Conservation (phyloP, 2,888 invertebrate species). For the Clepsis dumicolana region DNA sequence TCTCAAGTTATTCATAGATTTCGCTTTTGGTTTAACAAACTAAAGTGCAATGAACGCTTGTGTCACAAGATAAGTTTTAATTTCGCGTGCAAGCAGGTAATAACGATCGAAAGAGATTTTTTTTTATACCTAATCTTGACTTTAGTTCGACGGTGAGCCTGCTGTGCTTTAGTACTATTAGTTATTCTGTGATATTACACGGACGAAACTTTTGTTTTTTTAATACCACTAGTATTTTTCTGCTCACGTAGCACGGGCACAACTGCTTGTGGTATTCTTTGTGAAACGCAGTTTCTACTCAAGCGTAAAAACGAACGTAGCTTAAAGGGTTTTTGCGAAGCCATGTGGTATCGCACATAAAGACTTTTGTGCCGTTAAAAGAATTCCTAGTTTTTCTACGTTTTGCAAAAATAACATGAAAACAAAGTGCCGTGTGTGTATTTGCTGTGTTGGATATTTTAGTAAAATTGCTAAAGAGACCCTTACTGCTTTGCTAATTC, state of each 20-base stretch:
- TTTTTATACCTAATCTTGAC: no score
- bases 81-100: no score
- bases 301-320: neutral
- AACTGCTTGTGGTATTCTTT: conserved; percentile 28
- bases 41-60: no score
- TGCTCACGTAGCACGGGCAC: conserved; percentile 1
- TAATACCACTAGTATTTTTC: conserved; percentile 9
- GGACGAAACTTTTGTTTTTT: conserved; percentile 18
- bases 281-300: conserved; percentile 11
- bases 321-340: neutral
- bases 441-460: no score
- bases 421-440: neutral
- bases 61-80: no score
- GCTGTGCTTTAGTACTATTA: no score
- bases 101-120: no score
- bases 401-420: neutral
- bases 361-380: neutral
- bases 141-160: no score
- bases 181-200: conserved; percentile 7
- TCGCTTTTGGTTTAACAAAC: conserved; percentile 7
- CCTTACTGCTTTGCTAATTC: no score
- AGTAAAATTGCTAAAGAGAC: no score
- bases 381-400: neutral
- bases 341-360: neutral
- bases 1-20: conserved; percentile 28